phyloP scores from a whole-genome alignment of 1,140 invertebrate genomes.

The Pentalonia nigronervosa region DNA sequence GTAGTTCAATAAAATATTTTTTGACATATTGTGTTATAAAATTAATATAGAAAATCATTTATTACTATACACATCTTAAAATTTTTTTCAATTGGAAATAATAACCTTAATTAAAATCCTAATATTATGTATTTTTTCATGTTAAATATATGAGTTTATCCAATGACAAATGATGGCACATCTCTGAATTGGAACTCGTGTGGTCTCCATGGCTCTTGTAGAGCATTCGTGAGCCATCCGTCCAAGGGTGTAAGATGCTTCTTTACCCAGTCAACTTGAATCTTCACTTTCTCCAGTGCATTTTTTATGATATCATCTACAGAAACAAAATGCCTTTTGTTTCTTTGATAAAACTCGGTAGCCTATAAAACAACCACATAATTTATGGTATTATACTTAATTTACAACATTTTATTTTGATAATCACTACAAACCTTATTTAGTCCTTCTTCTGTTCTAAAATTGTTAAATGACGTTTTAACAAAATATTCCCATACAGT shows the following conservation, averaged over 20 bases:
- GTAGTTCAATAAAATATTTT: conserved; percentile 40
- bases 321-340: conserved; percentile 59
- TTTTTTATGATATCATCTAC: conserved; percentile 60
- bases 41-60: conserved; percentile 34
- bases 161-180: conserved; percentile 53
- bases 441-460: conserved; percentile 75
- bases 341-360: conserved; percentile 59
- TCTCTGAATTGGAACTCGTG: conserved; percentile 61
- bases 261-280: conserved; percentile 61
- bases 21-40: conserved; percentile 23
- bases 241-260: conserved; percentile 59
- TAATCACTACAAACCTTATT: conserved; percentile 67
- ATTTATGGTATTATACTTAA: not conserved
- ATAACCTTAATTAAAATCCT: not conserved
- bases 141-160: conserved; percentile 5
- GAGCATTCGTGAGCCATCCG: conserved; percentile 60
- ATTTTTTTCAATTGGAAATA: not conserved
- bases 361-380: conserved; percentile 56
- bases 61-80: conserved; percentile 15
- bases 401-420: not conserved
- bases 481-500: conserved; percentile 78
- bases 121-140: not conserved
- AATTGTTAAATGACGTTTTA: conserved; percentile 73
- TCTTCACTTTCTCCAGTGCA: conserved; percentile 59
- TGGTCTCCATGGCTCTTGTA: conserved; percentile 60